Percentiles rank a stretch among this genome's conserved stretches.
These are phyloP conservation scores for Sitta carolinensis DNA, from an alignment of 2,797 vertebrate genomes.

Conservation along the genomic window DNA sequence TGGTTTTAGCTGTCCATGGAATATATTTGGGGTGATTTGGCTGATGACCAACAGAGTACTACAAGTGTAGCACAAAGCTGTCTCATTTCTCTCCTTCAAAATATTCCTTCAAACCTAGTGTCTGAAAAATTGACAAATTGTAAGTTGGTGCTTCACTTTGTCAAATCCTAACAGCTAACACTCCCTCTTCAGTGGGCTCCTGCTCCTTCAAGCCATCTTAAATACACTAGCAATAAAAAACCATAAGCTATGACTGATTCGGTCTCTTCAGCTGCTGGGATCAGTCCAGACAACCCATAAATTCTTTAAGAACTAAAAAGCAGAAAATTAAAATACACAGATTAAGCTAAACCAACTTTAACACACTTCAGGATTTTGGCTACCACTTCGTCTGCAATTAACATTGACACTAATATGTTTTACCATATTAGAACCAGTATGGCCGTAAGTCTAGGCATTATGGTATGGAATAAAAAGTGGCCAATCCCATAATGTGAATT, in stretches of 20 bases:
- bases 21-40: background rate
- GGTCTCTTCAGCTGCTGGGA: constrained; percentile 9
- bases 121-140: background rate
- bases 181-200: background rate
- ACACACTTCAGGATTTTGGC: constrained; percentile 1
- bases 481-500: background rate
- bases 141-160: background rate
- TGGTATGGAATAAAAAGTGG: background rate
- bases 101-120: background rate
- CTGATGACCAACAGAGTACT: background rate
- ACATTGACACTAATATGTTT: background rate
- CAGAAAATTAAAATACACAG: constrained; percentile 27
- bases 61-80: background rate
- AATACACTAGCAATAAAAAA: background rate
- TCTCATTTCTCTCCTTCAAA: background rate
- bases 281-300: constrained; percentile 39
- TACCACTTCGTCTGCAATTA: background rate
- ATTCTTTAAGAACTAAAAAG: constrained; percentile 27
- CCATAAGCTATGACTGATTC: background rate
- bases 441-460: background rate
- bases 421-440: background rate
- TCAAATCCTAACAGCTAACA: background rate
- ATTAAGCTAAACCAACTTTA: constrained; percentile 9
- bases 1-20: background rate
- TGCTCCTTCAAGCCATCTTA: background rate